phyloP scores from a whole-genome alignment of 2,888 invertebrate genomes.

The Muschampia plurimacula region DNA sequence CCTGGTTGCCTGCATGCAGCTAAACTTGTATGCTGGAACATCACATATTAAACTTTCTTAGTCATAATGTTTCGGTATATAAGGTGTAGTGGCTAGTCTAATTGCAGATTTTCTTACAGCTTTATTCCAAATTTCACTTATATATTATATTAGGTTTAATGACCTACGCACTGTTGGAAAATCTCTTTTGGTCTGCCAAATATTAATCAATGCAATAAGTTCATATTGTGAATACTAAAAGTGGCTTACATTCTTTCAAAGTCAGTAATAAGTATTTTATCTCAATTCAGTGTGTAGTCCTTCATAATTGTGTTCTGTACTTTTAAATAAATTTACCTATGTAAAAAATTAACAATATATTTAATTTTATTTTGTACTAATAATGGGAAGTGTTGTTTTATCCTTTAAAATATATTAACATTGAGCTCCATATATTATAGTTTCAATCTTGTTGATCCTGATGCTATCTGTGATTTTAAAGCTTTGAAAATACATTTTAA shows the following conservation, averaged over 20 bases:
- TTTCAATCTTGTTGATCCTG: constrained; percentile 64
- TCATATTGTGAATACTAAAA: constrained; percentile 81
- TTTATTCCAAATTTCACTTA: constrained; percentile 85
- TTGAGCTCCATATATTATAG: constrained; percentile 84
- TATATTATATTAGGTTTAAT: constrained; percentile 78
- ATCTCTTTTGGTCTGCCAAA: constrained; percentile 85
- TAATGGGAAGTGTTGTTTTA: constrained; percentile 86
- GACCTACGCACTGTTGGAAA: constrained; percentile 85
- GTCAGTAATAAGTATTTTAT: constrained; percentile 83
- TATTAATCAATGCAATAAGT: constrained; percentile 83
- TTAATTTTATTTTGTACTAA: constrained; percentile 87
- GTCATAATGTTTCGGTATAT: constrained; percentile 84
- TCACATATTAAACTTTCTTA: constrained; percentile 80
- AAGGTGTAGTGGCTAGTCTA: constrained; percentile 84
- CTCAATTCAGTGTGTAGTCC: constrained; percentile 85
- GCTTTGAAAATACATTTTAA: constrained; percentile 40
- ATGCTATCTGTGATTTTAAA: constrained; percentile 39
- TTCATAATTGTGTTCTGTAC: constrained; percentile 82
- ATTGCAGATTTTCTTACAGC: constrained; percentile 86
- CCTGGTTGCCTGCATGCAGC: constrained; percentile 82
- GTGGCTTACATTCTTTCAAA: constrained; percentile 84
- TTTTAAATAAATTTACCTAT: constrained; percentile 85
- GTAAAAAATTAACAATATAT: constrained; percentile 86
- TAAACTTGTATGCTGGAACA: constrained; percentile 85
- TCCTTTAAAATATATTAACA: constrained; percentile 86